Evolutionary conservation across 2,888 invertebrate genomes (phyloP), one percentile per base, ranked within the genome.

Genomic region (Syrista parreyssii): DNA sequence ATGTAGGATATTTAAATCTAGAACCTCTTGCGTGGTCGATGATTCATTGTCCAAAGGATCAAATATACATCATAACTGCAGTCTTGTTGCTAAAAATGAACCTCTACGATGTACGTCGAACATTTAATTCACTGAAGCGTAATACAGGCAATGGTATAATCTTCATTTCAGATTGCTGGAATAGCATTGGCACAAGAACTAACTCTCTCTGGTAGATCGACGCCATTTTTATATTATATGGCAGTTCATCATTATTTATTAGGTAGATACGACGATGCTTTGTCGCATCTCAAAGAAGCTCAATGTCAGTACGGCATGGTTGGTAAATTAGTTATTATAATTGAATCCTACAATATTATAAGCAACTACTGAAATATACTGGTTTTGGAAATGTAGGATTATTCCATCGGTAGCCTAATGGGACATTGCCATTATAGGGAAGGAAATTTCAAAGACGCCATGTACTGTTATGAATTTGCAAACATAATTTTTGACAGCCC

Each of bases 11-110:
- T 75, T 75, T 83, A 1, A 72, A 77, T 33, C 23, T 80, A 31
- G 86, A 89, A 75, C 85, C 89, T 11, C 79, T 89, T 9, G 80
- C 84, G 11, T 89, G 89, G 89, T 81, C 85, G 30, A 84, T 82
- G n/a, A 75, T 79, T 74, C 83, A 85, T 40, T 85, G 84, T 75
- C 83, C 83, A 71, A 72, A 34, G 11, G 75, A 85, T 69, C 84
- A 82, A 12, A 55, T 87, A 0, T 88, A 86, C 73, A 80, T 84
- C 33, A 73, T 78, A 30, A 80, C 85, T 0, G 81, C 84, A 30
- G 81, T 79, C 3, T 80, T 89, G 40, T 76, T 89, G 71, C 71
- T 89, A 11, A 89, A 86, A 79, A 69, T 89, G 6, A 80, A 87
- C 78, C 83, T 86, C 4, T 86, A 80, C 12, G 82, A 87, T n/a